Conservation (phyloP, 1,140 invertebrate species). For the Stegodyphus dumicola region DNA sequence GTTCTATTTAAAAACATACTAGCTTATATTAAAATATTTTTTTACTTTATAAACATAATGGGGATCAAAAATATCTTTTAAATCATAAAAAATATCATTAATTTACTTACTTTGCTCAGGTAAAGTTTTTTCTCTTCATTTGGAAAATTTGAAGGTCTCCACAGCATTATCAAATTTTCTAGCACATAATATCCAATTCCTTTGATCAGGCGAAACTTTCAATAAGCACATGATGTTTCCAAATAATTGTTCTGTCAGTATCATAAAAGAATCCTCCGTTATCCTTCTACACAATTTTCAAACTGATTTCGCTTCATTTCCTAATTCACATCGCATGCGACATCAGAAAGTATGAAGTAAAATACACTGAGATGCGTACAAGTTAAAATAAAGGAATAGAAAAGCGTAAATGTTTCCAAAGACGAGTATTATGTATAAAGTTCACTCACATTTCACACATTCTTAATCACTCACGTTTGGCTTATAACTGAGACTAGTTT, state of each 20-base stretch:
- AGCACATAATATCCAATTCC: not conserved
- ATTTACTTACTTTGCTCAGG: too few species aligned
- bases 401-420: not conserved
- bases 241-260: not conserved
- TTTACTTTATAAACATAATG: too few species aligned
- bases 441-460: not conserved
- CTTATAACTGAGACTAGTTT: slow-evolving; percentile 58
- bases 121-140: too few species aligned
- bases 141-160: too few species aligned
- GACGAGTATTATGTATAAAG: not conserved
- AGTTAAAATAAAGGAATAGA: not conserved
- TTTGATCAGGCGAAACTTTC: not conserved
- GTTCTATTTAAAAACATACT: too few species aligned
- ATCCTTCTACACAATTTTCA: not conserved
- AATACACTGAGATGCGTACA: not conserved
- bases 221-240: not conserved
- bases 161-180: not conserved
- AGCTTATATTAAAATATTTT: too few species aligned
- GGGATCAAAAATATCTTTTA: too few species aligned
- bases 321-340: not conserved
- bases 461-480: slow-evolving; percentile 45
- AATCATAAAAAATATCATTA: too few species aligned
- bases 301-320: not conserved
- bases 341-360: not conserved
- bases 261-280: not conserved